Evolutionary conservation across 2,113 vertebrate genomes (phyloP).

Genomic region (Nothobranchius furzeri): DNA sequence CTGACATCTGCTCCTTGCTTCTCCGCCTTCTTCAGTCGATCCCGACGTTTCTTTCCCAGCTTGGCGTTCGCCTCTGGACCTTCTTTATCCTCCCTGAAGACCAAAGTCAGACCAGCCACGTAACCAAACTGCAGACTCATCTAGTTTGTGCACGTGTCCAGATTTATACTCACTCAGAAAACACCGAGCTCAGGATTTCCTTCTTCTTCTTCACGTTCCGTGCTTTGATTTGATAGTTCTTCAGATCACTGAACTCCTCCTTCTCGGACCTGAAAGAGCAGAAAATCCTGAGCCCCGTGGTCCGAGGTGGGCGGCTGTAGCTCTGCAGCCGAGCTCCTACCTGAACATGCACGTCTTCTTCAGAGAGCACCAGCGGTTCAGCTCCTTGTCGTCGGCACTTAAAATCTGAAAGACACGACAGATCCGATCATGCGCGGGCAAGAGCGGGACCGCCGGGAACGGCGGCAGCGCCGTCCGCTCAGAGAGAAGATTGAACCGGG

Average conservation of each 20-base stretch:
- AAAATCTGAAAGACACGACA: constrained; percentile 79
- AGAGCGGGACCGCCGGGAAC: background rate
- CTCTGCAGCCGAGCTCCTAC: constrained; percentile 49
- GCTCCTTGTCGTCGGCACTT: constrained; percentile 83
- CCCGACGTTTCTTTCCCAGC: constrained; percentile 68
- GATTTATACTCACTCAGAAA: constrained; percentile 76
- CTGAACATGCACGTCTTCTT: constrained; percentile 94
- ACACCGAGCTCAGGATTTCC: constrained; percentile 82
- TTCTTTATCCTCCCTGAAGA: constrained; percentile 62
- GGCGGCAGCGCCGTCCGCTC: constrained; percentile 59
- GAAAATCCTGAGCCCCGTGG: background rate
- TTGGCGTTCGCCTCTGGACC: constrained; percentile 54
- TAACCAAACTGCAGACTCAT: background rate
- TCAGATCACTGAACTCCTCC: constrained; percentile 83
- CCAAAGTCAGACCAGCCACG: background rate
- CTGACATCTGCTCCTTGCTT: constrained; percentile 30
- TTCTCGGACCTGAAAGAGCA: constrained; percentile 79
- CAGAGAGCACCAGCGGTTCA: constrained; percentile 90
- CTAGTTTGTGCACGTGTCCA: background rate
- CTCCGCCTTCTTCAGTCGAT: constrained; percentile 42
- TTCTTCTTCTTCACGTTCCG: constrained; percentile 80
- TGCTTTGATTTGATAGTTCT: constrained; percentile 81
- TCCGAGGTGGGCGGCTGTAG: rapidly evolving
- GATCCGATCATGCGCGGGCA: background rate
- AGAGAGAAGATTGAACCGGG: constrained; percentile 83